Percentiles rank a stretch among this genome's conserved stretches.
phyloP scores from a whole-genome alignment of 2,797 vertebrate genomes.

The Todus mexicanus region DNA sequence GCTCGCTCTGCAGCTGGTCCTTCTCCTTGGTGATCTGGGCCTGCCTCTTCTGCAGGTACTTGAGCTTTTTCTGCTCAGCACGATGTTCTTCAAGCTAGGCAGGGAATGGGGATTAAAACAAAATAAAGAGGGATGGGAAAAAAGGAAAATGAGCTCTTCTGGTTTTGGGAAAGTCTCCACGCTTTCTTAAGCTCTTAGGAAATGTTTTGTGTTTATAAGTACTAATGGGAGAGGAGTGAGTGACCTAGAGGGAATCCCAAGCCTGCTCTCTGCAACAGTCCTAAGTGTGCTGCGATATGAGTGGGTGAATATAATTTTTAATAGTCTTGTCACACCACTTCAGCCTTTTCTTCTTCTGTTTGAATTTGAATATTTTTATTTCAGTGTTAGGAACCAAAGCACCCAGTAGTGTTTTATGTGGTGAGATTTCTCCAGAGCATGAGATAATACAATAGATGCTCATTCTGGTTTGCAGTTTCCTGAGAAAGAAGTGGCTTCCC shows the following conservation, averaged over 20 bases:
- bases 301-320: neutral
- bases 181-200: neutral
- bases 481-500: neutral
- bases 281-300: neutral
- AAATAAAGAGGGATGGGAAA: neutral
- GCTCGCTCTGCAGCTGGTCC: constrained; percentile 84
- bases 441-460: neutral
- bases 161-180: neutral
- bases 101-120: neutral
- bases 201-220: neutral
- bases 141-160: neutral
- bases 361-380: neutral
- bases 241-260: neutral
- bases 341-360: neutral
- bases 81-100: constrained; percentile 80
- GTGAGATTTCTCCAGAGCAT: neutral
- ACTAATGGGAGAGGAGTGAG: neutral
- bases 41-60: constrained; percentile 81
- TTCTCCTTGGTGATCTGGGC: constrained; percentile 80
- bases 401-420: neutral
- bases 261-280: neutral
- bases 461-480: neutral
- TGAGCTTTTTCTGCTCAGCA: constrained; percentile 79
- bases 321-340: neutral
- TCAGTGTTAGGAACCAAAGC: neutral